Conservation (phyloP, 2,888 invertebrate genomes). For the Pycnomerus fuliginosus region DNA sequence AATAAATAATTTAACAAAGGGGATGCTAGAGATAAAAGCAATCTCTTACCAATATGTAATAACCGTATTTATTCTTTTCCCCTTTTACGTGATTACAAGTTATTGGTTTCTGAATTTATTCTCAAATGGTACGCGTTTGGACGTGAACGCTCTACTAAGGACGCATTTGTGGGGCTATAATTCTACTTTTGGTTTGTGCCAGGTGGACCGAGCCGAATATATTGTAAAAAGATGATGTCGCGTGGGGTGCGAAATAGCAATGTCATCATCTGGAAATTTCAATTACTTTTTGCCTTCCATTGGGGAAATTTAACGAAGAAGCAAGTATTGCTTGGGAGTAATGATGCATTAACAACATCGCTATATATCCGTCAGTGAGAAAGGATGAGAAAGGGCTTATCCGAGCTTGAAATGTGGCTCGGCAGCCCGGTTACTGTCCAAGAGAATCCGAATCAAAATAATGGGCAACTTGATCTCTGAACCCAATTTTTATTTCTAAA, state of each 20-base stretch:
- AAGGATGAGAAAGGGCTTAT: conserved; percentile 1
- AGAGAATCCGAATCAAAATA: conserved; percentile 1
- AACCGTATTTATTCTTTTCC: conserved; percentile 19
- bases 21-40: conserved; percentile 12
- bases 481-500: no score
- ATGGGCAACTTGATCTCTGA: conserved; percentile 13
- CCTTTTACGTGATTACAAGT: conserved; percentile 18
- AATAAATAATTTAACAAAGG: conserved; percentile 16
- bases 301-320: no score
- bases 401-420: conserved; percentile 4
- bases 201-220: no score
- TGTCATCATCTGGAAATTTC: no score
- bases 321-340: not conserved
- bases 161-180: not conserved
- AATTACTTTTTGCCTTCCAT: no score
- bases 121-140: conserved; percentile 13
- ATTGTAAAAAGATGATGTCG: no score
- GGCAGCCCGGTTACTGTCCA: conserved; percentile 1
- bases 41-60: conserved; percentile 21
- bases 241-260: no score
- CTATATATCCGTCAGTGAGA: not conserved
- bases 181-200: no score
- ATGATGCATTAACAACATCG: conserved; percentile 4
- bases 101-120: conserved; percentile 23
- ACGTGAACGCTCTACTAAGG: conserved; percentile 18